Evolutionary conservation across 1,140 invertebrate species (phyloP), one percentile per base, ranked within the genome.

Genomic region (Ceratosolen solmsi): DNA sequence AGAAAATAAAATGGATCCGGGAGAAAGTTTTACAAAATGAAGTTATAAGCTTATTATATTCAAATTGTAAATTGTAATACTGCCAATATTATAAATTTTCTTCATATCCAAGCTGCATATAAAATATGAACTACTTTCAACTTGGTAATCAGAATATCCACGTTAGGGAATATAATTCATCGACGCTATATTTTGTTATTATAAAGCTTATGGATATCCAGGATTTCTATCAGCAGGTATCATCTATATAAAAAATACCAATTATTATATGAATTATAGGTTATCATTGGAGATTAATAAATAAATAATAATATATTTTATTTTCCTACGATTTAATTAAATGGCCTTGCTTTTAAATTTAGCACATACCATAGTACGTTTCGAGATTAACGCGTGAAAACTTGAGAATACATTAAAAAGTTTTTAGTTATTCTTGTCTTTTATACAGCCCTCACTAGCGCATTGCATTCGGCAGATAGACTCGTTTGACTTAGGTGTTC

Each of bases 331-430:
- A n/a, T n/a, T n/a, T n/a, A n/a, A n/a, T n/a, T n/a, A n/a, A n/a
- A n/a, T n/a, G n/a, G n/a, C n/a, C n/a, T n/a, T n/a, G n/a, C n/a
- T n/a, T n/a, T n/a, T n/a, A n/a, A n/a, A n/a, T n/a, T n/a, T n/a
- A n/a, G n/a, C n/a, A n/a, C 2, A 1, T 60, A 11, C n/a, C 3
- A 60, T 13, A 33, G 0, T 33, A 2, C 11, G 13, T 33, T 63
- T 3, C 25, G 33, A 20, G 15, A 33, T 20, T 30, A 7, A 36
- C 56, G 33, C 30, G 65, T 41, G 20, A 27, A 15, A 41, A 70
- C 70, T 70, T 51, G 46, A 58, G 56, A 0, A n/a, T n/a, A 65
- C n/a, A 49, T 41, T 74, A 81, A 81, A 75, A 82, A 70, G 73
- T 71, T 56, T 71, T 20, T 9, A 65, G 73, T 22, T 46, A 3